Conservation (phyloP, 2,113 vertebrate species). For the Serinus canaria region DNA sequence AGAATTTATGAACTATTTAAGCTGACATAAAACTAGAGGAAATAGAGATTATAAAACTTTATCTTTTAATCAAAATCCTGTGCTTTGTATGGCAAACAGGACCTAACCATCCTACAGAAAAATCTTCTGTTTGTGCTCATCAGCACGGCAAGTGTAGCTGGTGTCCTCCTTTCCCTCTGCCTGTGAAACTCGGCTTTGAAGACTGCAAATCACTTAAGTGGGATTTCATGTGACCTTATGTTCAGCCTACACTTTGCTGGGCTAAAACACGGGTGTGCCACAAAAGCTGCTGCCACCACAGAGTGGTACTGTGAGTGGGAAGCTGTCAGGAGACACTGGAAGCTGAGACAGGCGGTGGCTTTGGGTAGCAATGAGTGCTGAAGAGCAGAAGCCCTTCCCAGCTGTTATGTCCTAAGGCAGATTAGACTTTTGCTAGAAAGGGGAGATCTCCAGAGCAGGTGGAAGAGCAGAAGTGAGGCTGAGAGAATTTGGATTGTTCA, state of each 20-base stretch:
- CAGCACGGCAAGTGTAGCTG: fast-evolving
- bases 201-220: neutral
- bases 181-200: neutral
- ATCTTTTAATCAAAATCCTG: neutral
- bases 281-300: neutral
- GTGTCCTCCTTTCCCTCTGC: neutral
- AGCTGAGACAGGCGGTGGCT: neutral
- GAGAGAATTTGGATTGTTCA: neutral
- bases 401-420: neutral
- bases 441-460: neutral
- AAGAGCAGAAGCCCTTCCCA: neutral
- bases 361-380: neutral
- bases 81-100: neutral
- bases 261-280: neutral
- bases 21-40: neutral
- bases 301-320: neutral
- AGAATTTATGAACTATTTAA: neutral
- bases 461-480: neutral
- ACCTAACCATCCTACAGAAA: neutral
- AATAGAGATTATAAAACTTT: neutral
- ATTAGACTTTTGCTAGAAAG: neutral
- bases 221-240: neutral
- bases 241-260: neutral
- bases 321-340: neutral
- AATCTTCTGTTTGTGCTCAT: neutral